Percentiles rank a stretch among this genome's conserved stretches.
Evolutionary conservation across 1,140 invertebrate species (phyloP).

Genomic region (Drosophila ananassae): DNA sequence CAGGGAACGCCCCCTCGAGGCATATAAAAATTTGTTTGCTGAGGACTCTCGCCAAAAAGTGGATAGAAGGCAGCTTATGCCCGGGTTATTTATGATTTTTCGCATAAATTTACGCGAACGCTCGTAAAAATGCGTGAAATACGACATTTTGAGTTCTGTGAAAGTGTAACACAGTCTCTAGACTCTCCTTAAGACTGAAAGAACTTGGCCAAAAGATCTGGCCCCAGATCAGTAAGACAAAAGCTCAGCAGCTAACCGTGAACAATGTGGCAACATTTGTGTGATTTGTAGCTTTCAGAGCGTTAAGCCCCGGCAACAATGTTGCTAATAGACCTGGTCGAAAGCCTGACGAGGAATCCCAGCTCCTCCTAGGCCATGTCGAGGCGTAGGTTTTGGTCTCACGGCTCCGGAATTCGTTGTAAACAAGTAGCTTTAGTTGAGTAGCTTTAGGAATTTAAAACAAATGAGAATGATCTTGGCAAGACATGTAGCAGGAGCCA

Average conservation of each 20-base stretch:
- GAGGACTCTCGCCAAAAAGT: constrained; percentile 2
- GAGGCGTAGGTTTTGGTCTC: constrained; percentile 9
- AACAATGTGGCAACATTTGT: constrained; percentile 71
- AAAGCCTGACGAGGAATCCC: constrained; percentile 27
- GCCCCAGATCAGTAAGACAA: constrained; percentile 30
- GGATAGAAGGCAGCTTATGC: constrained; percentile 23
- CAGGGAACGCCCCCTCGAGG: constrained; percentile 14
- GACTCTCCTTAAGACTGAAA: constrained; percentile 10
- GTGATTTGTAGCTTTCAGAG: constrained; percentile 77
- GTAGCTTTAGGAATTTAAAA: neutral
- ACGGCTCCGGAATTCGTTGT: constrained; percentile 12
- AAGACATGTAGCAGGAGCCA: neutral
- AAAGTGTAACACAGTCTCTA: constrained; percentile 63
- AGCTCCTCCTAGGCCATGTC: constrained; percentile 21
- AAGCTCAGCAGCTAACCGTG: constrained; percentile 54
- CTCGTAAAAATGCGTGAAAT: constrained; percentile 79
- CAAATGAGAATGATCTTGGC: neutral
- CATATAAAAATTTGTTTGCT: constrained; percentile 22
- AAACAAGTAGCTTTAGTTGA: constrained; percentile 23
- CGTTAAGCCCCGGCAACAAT: constrained; percentile 61
- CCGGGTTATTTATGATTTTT: constrained; percentile 75
- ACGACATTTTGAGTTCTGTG: constrained; percentile 82
- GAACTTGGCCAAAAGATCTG: constrained; percentile 3
- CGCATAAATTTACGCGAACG: constrained; percentile 82
- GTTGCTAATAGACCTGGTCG: constrained; percentile 71